A percentile compares a stretch with the other conserved stretches of the same genome.
phyloP scores from a whole-genome alignment of 2,888 invertebrate species.

The Bursaphelenchus okinawaensis region DNA sequence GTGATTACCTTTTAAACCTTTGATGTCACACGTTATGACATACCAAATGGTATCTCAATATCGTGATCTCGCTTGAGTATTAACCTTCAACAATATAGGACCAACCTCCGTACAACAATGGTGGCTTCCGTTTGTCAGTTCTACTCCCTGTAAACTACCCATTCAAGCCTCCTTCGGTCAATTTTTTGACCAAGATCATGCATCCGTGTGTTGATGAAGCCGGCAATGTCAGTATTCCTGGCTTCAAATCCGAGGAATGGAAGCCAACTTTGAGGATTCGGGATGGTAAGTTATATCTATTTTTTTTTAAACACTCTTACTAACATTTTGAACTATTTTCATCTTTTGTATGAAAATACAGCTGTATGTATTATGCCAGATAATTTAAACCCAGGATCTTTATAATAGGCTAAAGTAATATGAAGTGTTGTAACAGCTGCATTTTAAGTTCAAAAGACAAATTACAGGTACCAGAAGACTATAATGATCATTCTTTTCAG shows the following conservation, averaged over 20 bases:
- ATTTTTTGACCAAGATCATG: slow-evolving; percentile 8
- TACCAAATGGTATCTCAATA: neutral
- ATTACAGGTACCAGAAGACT: neutral
- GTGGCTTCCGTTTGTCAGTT: neutral
- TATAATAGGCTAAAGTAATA: too few species aligned
- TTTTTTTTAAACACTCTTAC: too few species aligned
- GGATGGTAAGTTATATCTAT: neutral
- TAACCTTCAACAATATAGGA: neutral
- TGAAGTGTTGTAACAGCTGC: too few species aligned
- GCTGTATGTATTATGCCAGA: too few species aligned
- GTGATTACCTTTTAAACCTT: neutral
- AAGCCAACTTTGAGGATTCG: neutral
- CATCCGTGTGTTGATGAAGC: slow-evolving; percentile 2
- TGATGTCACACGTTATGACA: neutral
- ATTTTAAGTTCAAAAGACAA: too few species aligned
- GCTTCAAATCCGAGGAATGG: neutral
- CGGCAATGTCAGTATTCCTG: neutral
- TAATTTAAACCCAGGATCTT: too few species aligned
- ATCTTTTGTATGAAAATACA: too few species aligned
- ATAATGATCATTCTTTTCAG: neutral
- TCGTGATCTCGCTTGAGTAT: neutral
- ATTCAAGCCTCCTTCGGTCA: neutral
- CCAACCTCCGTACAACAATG: neutral
- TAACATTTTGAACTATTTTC: too few species aligned
- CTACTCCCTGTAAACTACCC: neutral